Percentiles rank a stretch among this genome's conserved stretches.
Conservation (phyloP, 2,113 vertebrate genomes). For the Hyperopisus bebe region DNA sequence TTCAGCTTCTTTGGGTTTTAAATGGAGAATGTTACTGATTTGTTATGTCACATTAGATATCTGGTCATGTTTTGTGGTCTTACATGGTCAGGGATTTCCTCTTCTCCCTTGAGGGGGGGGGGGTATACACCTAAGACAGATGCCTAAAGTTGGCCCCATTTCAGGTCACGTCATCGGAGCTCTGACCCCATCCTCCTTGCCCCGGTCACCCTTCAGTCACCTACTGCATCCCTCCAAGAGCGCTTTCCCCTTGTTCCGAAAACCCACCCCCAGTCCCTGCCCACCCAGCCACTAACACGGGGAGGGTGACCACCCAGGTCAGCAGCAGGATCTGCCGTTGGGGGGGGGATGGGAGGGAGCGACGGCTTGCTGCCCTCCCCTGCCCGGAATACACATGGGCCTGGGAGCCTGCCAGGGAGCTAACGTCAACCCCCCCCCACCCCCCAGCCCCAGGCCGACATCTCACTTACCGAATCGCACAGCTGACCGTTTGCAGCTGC, state of each 20-base stretch:
- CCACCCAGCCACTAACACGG: slow-evolving; percentile 15
- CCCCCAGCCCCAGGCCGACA: neutral
- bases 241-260: neutral
- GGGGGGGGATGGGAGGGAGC: neutral
- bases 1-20: neutral
- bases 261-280: too few relatives aligned
- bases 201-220: neutral
- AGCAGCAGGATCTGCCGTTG: slow-evolving; percentile 21
- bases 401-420: neutral
- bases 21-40: too few relatives aligned
- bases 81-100: neutral
- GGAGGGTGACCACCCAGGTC: slow-evolving; percentile 33
- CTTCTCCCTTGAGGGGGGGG: neutral
- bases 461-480: neutral
- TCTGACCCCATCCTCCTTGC: neutral
- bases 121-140: neutral
- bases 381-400: slow-evolving; percentile 14
- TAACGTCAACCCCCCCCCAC: neutral
- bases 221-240: neutral
- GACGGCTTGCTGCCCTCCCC: slow-evolving; percentile 13
- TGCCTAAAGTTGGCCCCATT: neutral
- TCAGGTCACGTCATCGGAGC: neutral
- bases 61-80: neutral
- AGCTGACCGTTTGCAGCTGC: slow-evolving; percentile 7
- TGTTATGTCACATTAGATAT: neutral